These are phyloP conservation scores for Mystacides longicornis DNA, from an alignment of 2,888 invertebrate genomes.

Conservation along the genomic window DNA sequence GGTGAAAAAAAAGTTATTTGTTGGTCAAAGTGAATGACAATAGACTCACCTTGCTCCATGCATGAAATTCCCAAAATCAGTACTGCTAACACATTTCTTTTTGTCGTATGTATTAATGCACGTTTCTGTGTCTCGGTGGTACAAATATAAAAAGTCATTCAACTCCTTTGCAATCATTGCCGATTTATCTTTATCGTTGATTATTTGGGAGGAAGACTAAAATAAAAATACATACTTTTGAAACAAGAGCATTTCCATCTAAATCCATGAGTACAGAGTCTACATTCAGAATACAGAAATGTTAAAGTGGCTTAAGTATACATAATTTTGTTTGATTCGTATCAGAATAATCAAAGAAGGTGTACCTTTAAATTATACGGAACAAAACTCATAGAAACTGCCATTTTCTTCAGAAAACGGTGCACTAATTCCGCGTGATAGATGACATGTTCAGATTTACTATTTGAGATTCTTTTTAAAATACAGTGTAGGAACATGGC, in stretches of 20 bases:
- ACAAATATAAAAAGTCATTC: constrained; percentile 76
- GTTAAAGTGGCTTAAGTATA: background rate
- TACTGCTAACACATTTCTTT: constrained; percentile 47
- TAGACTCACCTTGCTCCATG: constrained; percentile 39
- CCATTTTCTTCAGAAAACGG: constrained; percentile 68
- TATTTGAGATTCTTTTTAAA: constrained; percentile 56
- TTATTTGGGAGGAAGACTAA: constrained; percentile 62
- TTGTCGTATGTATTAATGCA: constrained; percentile 65
- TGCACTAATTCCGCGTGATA: constrained; percentile 60
- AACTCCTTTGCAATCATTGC: constrained; percentile 78
- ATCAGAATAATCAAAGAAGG: background rate
- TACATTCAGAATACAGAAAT: background rate
- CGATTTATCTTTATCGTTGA: constrained; percentile 72
- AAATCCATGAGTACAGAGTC: background rate
- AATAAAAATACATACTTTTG: constrained; percentile 25
- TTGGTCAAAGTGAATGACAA: background rate
- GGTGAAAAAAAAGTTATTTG: background rate
- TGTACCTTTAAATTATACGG: constrained; percentile 49
- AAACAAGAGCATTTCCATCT: too few relatives aligned
- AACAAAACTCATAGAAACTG: constrained; percentile 57
- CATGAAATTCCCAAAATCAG: constrained; percentile 45
- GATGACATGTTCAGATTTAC: constrained; percentile 45
- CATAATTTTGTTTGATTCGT: background rate
- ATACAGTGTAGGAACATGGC: constrained; percentile 69
- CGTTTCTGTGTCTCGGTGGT: constrained; percentile 74